Evolutionary conservation across 92 coral and sea anemone species (phyloP), one percentile per base, ranked within the genome.

Genomic region (Porites lobata): DNA sequence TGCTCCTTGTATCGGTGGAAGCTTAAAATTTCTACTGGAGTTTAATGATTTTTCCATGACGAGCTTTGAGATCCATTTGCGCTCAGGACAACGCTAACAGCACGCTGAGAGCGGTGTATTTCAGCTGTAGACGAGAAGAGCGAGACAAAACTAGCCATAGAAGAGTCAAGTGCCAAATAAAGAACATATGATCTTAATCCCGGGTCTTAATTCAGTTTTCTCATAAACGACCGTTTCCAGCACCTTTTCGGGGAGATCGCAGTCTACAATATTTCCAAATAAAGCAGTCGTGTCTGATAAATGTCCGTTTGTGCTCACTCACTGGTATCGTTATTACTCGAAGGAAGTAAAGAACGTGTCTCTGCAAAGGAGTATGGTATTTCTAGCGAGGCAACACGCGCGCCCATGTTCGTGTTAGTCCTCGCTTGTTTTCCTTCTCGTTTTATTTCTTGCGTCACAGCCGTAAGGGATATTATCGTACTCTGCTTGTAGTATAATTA

Each of bases 1-100:
- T 6, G 98, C 98, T 10, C 96, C 93, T 73, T 93, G 98, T 47
- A 95, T 95, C 50, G 98, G 98, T 18, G 98, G 98, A 6, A 95
- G 94, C 78, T 95, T 95, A 61, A 95, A 92, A 75, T 95, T 93
- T 74, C 87, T 80, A 75, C 80, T 84, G 72, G 87, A 84, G 87
- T 84, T 84, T 65, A 84, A 74, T n/a, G 87, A 84, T 53, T 75
- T 84, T 51, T 84, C 87, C 87, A 84, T 84, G 21, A 74, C 75
- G 17, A 17, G 50, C 72, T 20, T 59, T 8, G 61, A 13, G 18
- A 73, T 74, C 80, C 87, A 84, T 84, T 84, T 50, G 87, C 65
- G 59, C 29, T 61, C 73, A 51, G 62, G 2, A 9, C 61, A 29
- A 54, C 69, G 17, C 32, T 72, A 57, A 83, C 72, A 61, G 61